Evolutionary conservation across 2,888 invertebrate genomes (phyloP).

Genomic region (Trichopria drosophilae): DNA sequence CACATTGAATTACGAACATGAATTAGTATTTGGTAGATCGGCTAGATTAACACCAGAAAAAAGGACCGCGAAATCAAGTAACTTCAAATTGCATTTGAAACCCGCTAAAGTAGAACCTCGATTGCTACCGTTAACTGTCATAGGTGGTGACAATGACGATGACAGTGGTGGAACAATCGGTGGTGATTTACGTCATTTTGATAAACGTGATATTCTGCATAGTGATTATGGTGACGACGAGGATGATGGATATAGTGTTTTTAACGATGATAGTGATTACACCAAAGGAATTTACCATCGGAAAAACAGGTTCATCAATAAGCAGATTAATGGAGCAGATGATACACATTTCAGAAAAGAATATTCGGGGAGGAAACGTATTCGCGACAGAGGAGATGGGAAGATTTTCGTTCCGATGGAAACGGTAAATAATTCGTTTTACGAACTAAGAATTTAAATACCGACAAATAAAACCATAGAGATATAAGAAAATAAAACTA

Average conservation of each 20-base stretch:
- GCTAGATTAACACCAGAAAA: slow-evolving; percentile 38
- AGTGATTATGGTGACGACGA: slow-evolving; percentile 37
- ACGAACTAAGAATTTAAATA: not conserved
- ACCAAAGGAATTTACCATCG: too few relatives aligned
- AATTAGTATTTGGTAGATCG: slow-evolving; percentile 60
- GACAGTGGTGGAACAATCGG: too few relatives aligned
- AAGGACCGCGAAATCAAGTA: slow-evolving; percentile 38
- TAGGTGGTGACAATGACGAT: slow-evolving; percentile 14
- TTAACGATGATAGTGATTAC: slow-evolving; percentile 17
- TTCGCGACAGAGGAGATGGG: too few relatives aligned
- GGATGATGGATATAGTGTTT: slow-evolving; percentile 32
- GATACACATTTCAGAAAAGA: too few relatives aligned
- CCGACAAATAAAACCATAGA: too few relatives aligned
- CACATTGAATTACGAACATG: slow-evolving; percentile 69
- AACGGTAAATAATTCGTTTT: slow-evolving; percentile 59
- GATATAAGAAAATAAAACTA: too few relatives aligned
- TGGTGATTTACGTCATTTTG: too few relatives aligned
- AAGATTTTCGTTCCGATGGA: slow-evolving; percentile 67
- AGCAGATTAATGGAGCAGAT: not conserved
- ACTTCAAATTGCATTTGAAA: slow-evolving; percentile 48
- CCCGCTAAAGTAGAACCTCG: slow-evolving; percentile 41
- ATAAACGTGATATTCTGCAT: too few relatives aligned
- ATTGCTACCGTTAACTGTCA: slow-evolving; percentile 36
- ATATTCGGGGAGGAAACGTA: too few relatives aligned
- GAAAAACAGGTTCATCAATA: too few relatives aligned